Conservation (phyloP, 2,888 invertebrate species). For the Tanypteryx hageni region DNA sequence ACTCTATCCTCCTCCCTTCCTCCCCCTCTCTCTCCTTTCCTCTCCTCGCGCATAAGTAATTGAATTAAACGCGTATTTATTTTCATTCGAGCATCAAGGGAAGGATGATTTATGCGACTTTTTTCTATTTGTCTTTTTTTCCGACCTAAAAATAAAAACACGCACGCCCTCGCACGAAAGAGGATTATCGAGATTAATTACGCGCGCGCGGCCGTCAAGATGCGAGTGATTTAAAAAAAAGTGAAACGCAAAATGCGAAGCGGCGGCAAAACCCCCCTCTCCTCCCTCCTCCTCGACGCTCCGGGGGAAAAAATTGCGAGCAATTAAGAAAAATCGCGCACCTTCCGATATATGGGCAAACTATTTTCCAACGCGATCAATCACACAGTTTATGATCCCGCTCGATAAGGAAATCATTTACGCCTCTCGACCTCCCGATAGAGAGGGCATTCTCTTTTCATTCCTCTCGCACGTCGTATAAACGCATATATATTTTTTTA, state of each 20-base stretch:
- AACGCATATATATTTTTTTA: no score
- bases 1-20: neutral
- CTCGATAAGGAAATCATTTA: slow-evolving; percentile 32
- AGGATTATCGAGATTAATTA: slow-evolving; percentile 31
- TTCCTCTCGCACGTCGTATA: neutral
- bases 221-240: neutral
- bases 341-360: slow-evolving; percentile 36
- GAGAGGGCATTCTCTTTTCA: neutral
- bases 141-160: slow-evolving; percentile 2
- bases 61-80: slow-evolving; percentile 61
- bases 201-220: slow-evolving; percentile 8
- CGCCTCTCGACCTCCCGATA: neutral
- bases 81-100: slow-evolving; percentile 38
- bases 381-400: slow-evolving; percentile 18
- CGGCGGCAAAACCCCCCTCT: neutral
- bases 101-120: slow-evolving; percentile 45
- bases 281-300: neutral
- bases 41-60: slow-evolving; percentile 41
- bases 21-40: neutral
- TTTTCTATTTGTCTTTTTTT: slow-evolving; percentile 22
- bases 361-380: slow-evolving; percentile 14
- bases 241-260: neutral
- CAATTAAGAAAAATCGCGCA: slow-evolving; percentile 60
- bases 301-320: slow-evolving; percentile 54
- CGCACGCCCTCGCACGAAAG: slow-evolving; percentile 14